Evolutionary conservation across 2,797 vertebrate genomes (phyloP).

Genomic region (Decapterus maruadsi): DNA sequence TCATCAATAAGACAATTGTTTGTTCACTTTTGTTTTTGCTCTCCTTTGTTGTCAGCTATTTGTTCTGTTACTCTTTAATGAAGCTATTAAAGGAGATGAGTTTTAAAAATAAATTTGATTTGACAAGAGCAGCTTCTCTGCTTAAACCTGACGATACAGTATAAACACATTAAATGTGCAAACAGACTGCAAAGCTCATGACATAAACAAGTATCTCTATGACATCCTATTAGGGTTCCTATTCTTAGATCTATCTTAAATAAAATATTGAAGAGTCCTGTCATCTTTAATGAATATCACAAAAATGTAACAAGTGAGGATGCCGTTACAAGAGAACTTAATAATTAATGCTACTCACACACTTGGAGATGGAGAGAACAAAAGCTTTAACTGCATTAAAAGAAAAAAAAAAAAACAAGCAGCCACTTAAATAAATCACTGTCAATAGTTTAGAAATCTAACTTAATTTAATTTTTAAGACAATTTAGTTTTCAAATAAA

Average conservation of each 20-base stretch:
- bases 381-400: not conserved
- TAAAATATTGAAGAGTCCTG: not conserved
- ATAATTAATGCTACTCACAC: not conserved
- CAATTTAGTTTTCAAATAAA: not conserved
- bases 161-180: not conserved
- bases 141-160: slow-evolving; percentile 4
- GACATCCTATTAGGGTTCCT: not conserved
- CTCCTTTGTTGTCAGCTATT: slow-evolving; percentile 3
- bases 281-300: not conserved
- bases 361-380: not conserved
- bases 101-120: slow-evolving; percentile 1
- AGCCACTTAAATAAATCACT: not conserved
- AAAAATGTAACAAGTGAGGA: not conserved
- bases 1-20: slow-evolving; percentile 1
- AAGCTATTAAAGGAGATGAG: not conserved
- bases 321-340: not conserved
- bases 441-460: not conserved
- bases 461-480: slow-evolving; percentile 4
- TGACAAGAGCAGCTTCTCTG: not conserved
- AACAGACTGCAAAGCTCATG: not conserved
- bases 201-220: not conserved
- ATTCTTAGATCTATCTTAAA: slow-evolving; percentile 12
- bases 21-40: slow-evolving; percentile 4
- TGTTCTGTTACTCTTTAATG: not conserved
- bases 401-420: too few species aligned